Percentiles rank a stretch among this genome's conserved stretches.
phyloP scores from a whole-genome alignment of 2,797 vertebrate species.

The Carduelis carduelis region DNA sequence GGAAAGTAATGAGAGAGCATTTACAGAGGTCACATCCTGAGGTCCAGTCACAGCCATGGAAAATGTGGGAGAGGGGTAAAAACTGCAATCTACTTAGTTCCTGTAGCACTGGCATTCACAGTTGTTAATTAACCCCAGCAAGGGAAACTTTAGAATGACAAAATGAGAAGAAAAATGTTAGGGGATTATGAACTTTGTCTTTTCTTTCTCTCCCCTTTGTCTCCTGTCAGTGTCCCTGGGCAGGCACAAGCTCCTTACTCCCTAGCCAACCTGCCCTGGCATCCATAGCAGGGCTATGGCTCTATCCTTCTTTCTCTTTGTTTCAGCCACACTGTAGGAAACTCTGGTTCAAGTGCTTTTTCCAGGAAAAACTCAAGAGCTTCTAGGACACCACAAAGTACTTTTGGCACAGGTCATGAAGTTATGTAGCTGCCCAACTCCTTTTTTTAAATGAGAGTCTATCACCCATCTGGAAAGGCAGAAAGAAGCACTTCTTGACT shows the following conservation, averaged over 20 bases:
- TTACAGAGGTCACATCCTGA: slow-evolving; percentile 11
- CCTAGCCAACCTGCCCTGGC: background rate
- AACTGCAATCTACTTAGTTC: background rate
- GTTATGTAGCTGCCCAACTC: background rate
- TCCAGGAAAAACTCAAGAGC: background rate
- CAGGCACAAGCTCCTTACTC: background rate
- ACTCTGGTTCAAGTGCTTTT: background rate
- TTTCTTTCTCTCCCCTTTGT: background rate
- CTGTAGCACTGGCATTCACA: background rate
- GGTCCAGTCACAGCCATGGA: background rate
- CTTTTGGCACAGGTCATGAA: background rate
- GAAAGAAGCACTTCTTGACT: background rate
- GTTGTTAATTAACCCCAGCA: slow-evolving; percentile 12
- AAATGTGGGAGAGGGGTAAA: background rate
- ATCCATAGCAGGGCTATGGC: fast-evolving
- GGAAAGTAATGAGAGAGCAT: slow-evolving; percentile 15
- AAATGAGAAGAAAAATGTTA: background rate
- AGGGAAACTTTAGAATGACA: background rate
- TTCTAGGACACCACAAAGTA: background rate
- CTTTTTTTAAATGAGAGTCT: background rate
- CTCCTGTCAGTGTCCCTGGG: background rate
- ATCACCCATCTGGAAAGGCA: background rate
- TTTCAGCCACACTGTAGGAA: background rate
- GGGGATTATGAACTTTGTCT: background rate
- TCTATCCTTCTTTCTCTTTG: background rate